phyloP scores from a whole-genome alignment of 1,140 invertebrate genomes.

The Matsumurasca onukii region DNA sequence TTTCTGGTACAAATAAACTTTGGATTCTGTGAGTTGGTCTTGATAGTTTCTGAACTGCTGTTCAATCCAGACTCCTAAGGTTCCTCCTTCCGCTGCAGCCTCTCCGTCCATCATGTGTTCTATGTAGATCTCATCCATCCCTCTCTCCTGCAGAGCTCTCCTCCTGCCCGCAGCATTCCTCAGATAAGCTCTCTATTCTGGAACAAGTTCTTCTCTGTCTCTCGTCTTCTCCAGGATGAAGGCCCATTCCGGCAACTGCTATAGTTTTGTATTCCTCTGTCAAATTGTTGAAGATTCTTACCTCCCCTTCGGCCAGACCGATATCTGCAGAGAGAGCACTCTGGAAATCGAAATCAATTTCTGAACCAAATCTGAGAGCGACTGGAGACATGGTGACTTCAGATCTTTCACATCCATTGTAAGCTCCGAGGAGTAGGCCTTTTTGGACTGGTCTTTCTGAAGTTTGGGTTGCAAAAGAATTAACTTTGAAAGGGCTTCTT shows the following conservation, averaged over 20 bases:
- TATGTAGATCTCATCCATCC: slow-evolving; percentile 53
- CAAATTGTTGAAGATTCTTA: slow-evolving; percentile 23
- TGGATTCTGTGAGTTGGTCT: slow-evolving; percentile 53
- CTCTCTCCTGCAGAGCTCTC: slow-evolving; percentile 49
- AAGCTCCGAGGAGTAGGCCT: slow-evolving; percentile 36
- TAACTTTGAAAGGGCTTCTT: too few species aligned
- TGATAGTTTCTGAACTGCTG: slow-evolving; percentile 64
- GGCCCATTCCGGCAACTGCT: slow-evolving; percentile 53
- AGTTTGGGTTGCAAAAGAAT: too few species aligned
- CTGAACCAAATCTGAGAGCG: slow-evolving; percentile 27
- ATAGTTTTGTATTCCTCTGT: slow-evolving; percentile 40
- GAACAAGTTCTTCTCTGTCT: slow-evolving; percentile 49
- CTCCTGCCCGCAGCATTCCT: slow-evolving; percentile 50
- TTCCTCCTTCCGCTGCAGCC: slow-evolving; percentile 71
- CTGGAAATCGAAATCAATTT: slow-evolving; percentile 29
- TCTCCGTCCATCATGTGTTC: slow-evolving; percentile 71
- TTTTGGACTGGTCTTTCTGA: slow-evolving; percentile 26
- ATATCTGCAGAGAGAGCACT: slow-evolving; percentile 23
- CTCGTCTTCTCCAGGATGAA: slow-evolving; percentile 46
- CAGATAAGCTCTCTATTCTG: slow-evolving; percentile 52
- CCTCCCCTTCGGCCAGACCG: slow-evolving; percentile 16
- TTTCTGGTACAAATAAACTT: neutral
- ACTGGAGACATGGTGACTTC: slow-evolving; percentile 32
- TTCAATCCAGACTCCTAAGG: slow-evolving; percentile 61
- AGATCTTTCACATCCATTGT: slow-evolving; percentile 31